Evolutionary conservation across 2,797 vertebrate species (phyloP), one percentile per base, ranked within the genome.

Genomic region (Urophycis tenuis): DNA sequence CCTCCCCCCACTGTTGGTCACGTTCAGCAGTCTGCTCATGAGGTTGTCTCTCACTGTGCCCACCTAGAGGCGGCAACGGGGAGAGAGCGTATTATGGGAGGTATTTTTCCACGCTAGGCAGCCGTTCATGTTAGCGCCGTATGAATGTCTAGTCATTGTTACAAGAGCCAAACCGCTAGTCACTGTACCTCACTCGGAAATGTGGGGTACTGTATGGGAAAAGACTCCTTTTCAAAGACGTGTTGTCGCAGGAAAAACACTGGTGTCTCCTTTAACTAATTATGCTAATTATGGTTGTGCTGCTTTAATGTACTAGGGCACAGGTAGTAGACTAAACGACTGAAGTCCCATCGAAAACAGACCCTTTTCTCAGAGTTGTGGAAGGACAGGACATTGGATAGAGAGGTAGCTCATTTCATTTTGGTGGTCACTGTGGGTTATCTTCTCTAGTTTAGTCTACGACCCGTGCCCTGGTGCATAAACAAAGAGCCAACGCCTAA

Each of bases 1-100:
- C 84, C 81, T 70, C 81, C 83, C 83, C 83, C 84, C 71, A 79
- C 79, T 75, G 12, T 74, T 75, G 81, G 17, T 60, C 53, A 25
- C 25, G 25, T 60, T 87, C 76, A 82, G 74, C 80, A 87, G 81
- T 76, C 64, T 78, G 30, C 70, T 75, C 49, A 69, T 30, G 74
- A 70, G 22, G 9, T 17, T 32, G 71, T 8, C 25, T 10, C 49
- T 80, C 79, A 71, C 79, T 81, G 86, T 14, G n/a, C 84, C 85
- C 84, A 60, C 75, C 82, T 32, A 71, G 74, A 81, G 60, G 33
- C 71, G 72, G 76, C 78, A 45, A 33, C 19, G 19, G 45, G 45
- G 76, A 49, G 67, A 41, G 78, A 75, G 74, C 33, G 8, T n/a
- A 45, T 70, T 73, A 74, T 84, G 74, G 70, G 78, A 84, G 84